A percentile compares a stretch with the other conserved stretches of the same genome.
These are phyloP conservation scores for Homalodisca vitripennis DNA, from an alignment of 1,140 invertebrate genomes.

Conservation along the genomic window DNA sequence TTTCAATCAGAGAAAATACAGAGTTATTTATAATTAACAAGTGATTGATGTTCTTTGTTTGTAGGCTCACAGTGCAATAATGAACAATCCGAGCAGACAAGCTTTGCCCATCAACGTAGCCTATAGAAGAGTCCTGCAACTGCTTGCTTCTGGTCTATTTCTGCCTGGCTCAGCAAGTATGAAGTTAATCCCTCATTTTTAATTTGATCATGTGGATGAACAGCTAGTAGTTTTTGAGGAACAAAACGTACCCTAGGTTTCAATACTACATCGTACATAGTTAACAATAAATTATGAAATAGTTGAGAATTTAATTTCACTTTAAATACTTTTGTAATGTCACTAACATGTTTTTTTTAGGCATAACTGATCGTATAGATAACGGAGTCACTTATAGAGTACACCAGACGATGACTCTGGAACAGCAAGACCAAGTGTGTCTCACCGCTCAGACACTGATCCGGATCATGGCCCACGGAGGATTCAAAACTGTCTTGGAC, in stretches of 20 bases:
- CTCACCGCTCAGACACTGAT: slow-evolving; percentile 88
- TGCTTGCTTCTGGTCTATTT: slow-evolving; percentile 92
- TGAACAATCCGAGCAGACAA: slow-evolving; percentile 93
- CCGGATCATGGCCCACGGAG: slow-evolving; percentile 86
- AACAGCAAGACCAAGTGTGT: slow-evolving; percentile 93
- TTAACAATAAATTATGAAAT: too few relatives aligned
- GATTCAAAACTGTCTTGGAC: slow-evolving; percentile 87
- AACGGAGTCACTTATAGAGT: slow-evolving; percentile 77
- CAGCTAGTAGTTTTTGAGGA: too few relatives aligned
- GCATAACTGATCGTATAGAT: slow-evolving; percentile 91
- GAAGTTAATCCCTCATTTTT: too few relatives aligned
- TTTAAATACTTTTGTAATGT: too few relatives aligned
- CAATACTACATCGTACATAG: too few relatives aligned
- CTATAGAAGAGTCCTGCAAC: slow-evolving; percentile 81
- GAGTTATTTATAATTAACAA: too few relatives aligned
- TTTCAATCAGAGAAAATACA: too few relatives aligned
- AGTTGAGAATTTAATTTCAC: too few relatives aligned
- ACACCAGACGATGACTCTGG: slow-evolving; percentile 88
- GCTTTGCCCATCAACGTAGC: slow-evolving; percentile 90
- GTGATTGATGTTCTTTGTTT: slow-evolving; percentile 36
- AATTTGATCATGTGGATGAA: too few relatives aligned
- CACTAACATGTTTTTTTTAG: slow-evolving; percentile 27
- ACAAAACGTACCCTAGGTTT: too few relatives aligned
- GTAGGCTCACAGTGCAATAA: slow-evolving; percentile 91
- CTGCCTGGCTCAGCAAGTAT: slow-evolving; percentile 91